phyloP scores from a whole-genome alignment of 2,113 vertebrate species.

The Hippopotamus amphibius region DNA sequence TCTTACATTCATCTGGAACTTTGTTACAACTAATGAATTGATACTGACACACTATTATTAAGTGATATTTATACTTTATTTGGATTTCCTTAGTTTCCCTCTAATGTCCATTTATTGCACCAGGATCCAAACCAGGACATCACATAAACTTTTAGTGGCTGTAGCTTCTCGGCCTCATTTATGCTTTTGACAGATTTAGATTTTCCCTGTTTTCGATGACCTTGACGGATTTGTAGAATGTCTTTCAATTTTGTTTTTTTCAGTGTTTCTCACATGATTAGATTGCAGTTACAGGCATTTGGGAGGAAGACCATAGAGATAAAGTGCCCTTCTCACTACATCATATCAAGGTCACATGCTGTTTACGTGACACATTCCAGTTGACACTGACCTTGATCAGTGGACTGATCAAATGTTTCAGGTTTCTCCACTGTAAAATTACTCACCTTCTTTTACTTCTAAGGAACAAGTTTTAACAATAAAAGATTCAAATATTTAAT shows the following conservation, averaged over 20 bases:
- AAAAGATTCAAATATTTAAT: too few species aligned
- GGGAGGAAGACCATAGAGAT: neutral
- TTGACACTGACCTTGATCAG: rapidly evolving
- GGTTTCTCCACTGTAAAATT: neutral
- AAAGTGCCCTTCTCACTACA: neutral
- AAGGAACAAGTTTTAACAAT: neutral
- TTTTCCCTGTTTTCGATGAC: neutral
- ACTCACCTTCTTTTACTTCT: neutral
- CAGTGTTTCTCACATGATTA: neutral
- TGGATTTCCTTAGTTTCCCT: neutral
- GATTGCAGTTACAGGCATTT: too few species aligned
- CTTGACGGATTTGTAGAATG: neutral
- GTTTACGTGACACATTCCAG: rapidly evolving
- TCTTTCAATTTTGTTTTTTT: neutral
- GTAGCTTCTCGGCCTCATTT: neutral
- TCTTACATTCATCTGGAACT: too few species aligned
- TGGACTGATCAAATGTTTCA: rapidly evolving
- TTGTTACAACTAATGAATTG: neutral
- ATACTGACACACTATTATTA: neutral
- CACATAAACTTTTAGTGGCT: neutral
- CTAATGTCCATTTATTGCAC: rapidly evolving
- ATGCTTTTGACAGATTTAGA: neutral
- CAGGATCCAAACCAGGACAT: neutral
- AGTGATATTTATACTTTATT: too few species aligned
- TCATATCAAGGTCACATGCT: too few species aligned